Base-by-base conservation (phyloP, 2,888 invertebrate species). In the Apoda limacodes region DNA sequence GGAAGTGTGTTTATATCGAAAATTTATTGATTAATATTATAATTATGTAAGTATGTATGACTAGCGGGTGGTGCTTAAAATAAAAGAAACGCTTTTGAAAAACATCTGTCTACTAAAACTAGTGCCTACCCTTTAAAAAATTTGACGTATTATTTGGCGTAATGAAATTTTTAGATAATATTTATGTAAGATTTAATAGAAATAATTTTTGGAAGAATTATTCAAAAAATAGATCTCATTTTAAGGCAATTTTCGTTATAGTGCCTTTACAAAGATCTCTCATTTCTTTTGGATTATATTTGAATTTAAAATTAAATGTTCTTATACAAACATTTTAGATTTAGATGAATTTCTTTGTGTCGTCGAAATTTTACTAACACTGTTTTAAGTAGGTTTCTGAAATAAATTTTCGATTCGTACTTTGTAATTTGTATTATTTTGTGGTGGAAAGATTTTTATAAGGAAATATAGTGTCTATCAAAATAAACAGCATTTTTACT, bases 51-150 rank as follows among this genome's bases (percentile, higher is more conserved):
- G n/a, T n/a, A n/a, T n/a, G n/a, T n/a, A n/a, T n/a, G n/a, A n/a
- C n/a, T 62, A 60, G 75, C 71, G 70, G 76, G 68, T 64, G 68
- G 74, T 75, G 78, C 78, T 76, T 75, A 75, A 67, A 46, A 54
- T 38, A 39, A 56, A 51, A 46, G 53, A 50, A 38, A 35, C 34
- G 35, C 32, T 25, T 28, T 40, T 39, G 38, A 39, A 37, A 42
- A 34, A 37, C 30, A 31, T 37, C 40, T 37, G 42, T 47, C 41
- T 46, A 48, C 52, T 54, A 45, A 42, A 50, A 46, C 40, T 55
- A 45, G 60, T 62, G 52, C 66, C 70, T 63, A 64, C 68, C 70
- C 65, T 46, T 52, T 48, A 50, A 54, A 56, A 55, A 52, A 46
- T 46, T 46, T 41, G 53, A 55, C 57, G 75, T 76, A 75, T 75